phyloP scores from a whole-genome alignment of 2,888 invertebrate genomes.

The Zootermopsis nevadensis region DNA sequence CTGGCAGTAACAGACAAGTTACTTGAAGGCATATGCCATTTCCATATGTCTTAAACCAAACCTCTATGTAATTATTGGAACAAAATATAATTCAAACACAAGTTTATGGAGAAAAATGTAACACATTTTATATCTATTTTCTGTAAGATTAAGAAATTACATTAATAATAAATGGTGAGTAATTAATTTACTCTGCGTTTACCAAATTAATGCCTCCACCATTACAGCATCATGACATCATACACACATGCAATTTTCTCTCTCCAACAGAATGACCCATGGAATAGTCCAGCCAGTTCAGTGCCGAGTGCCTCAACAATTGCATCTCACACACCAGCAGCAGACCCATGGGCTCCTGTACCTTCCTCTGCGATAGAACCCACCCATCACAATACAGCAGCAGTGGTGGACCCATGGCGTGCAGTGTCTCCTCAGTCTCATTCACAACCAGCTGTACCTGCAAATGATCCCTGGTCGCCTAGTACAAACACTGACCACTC shows the following conservation, averaged over 20 bases:
- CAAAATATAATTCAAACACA: too few relatives aligned
- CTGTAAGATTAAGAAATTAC: too few relatives aligned
- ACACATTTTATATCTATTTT: too few relatives aligned
- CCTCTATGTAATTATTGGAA: too few relatives aligned
- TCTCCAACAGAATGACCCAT: slow-evolving; percentile 60
- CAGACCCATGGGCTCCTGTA: slow-evolving; percentile 73
- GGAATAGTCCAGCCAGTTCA: slow-evolving; percentile 69
- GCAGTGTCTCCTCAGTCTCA: slow-evolving; percentile 51
- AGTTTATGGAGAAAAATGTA: too few relatives aligned
- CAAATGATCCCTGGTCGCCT: slow-evolving; percentile 61
- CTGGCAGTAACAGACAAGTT: too few relatives aligned
- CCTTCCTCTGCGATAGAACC: slow-evolving; percentile 51
- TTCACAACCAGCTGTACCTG: slow-evolving; percentile 44
- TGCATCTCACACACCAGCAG: slow-evolving; percentile 61
- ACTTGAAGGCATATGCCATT: too few relatives aligned
- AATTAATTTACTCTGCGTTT: background rate
- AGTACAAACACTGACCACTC: slow-evolving; percentile 55
- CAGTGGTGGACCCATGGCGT: slow-evolving; percentile 56
- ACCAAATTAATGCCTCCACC: too few relatives aligned
- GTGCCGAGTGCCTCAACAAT: slow-evolving; percentile 58
- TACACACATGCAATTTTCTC: background rate
- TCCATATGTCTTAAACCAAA: too few relatives aligned
- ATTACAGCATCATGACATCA: too few relatives aligned
- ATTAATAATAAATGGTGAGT: too few relatives aligned
- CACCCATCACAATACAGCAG: slow-evolving; percentile 31